Evolutionary conservation across 2,888 invertebrate species (phyloP).

Genomic region (Thymelicus lineola): DNA sequence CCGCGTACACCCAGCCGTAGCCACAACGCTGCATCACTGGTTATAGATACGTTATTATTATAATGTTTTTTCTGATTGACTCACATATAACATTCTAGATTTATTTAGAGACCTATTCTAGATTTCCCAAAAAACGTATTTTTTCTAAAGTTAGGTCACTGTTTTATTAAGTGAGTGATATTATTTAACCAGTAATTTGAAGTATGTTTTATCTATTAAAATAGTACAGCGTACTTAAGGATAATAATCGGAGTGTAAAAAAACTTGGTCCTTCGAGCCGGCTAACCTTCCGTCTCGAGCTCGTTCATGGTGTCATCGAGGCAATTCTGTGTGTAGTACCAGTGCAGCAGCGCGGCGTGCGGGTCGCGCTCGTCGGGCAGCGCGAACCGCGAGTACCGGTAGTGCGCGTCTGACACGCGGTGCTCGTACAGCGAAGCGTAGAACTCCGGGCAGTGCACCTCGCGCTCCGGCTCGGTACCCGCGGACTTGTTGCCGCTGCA

Average conservation of each 20-base stretch:
- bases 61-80: too few relatives aligned
- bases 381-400: conserved; percentile 68
- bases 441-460: conserved; percentile 67
- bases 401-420: conserved; percentile 50
- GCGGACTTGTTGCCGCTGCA: conserved; percentile 46
- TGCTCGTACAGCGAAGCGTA: conserved; percentile 67
- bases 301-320: conserved; percentile 52
- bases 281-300: conserved; percentile 56
- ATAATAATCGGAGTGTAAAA: neutral
- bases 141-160: too few relatives aligned
- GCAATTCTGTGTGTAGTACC: conserved; percentile 68
- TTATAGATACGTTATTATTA: neutral
- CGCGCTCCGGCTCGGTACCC: conserved; percentile 13
- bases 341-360: conserved; percentile 53
- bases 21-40: conserved; percentile 69
- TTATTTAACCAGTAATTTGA: too few relatives aligned
- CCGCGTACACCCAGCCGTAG: conserved; percentile 62
- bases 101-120: too few relatives aligned
- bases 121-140: too few relatives aligned
- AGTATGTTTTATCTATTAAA: too few relatives aligned
- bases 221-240: too few relatives aligned
- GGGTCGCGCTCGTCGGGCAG: conserved; percentile 50
- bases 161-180: too few relatives aligned
- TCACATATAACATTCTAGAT: too few relatives aligned
- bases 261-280: conserved; percentile 3